phyloP scores from a whole-genome alignment of 2,113 vertebrate genomes.

The Salvelinus namaycush region DNA sequence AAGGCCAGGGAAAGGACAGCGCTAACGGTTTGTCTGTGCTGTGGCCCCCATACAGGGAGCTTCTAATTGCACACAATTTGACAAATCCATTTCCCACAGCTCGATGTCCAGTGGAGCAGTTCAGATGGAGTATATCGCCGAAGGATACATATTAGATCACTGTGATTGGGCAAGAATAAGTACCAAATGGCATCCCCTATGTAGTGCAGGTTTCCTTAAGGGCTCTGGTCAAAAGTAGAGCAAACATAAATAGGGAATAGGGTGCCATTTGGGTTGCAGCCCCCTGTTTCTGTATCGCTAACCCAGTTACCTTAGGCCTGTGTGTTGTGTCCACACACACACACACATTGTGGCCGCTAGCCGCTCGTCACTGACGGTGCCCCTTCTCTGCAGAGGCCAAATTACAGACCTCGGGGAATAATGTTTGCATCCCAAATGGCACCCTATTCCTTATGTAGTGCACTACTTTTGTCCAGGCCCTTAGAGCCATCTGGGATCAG shows the following conservation, averaged over 20 bases:
- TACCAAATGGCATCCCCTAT: too few relatives aligned
- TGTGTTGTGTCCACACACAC: constrained; percentile 17
- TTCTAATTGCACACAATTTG: constrained; percentile 61
- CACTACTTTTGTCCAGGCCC: too few relatives aligned
- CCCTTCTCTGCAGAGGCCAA: constrained; percentile 28
- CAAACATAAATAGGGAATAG: too few relatives aligned
- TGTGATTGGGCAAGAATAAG: neutral
- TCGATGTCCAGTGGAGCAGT: constrained; percentile 59
- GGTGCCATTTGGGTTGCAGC: constrained; percentile 26
- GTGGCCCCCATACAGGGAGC: constrained; percentile 42
- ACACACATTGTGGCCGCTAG: neutral
- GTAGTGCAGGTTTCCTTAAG: too few relatives aligned
- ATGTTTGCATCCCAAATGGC: too few relatives aligned
- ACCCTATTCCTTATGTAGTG: too few relatives aligned
- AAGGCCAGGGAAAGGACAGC: constrained; percentile 53
- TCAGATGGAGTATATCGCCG: constrained; percentile 52
- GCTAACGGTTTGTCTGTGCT: constrained; percentile 31
- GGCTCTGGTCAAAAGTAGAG: too few relatives aligned
- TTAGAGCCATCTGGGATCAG: too few relatives aligned
- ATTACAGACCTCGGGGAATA: constrained; percentile 40
- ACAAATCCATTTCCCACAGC: constrained; percentile 64
- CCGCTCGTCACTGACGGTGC: constrained; percentile 50
- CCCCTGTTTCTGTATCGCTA: neutral
- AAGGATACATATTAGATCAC: constrained; percentile 63
- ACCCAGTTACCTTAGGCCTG: constrained; percentile 59